A percentile compares a stretch with the other conserved stretches of the same genome.
These are phyloP conservation scores for Fulmarus glacialis DNA, from an alignment of 2,113 vertebrate genomes.

Conservation along the genomic window DNA sequence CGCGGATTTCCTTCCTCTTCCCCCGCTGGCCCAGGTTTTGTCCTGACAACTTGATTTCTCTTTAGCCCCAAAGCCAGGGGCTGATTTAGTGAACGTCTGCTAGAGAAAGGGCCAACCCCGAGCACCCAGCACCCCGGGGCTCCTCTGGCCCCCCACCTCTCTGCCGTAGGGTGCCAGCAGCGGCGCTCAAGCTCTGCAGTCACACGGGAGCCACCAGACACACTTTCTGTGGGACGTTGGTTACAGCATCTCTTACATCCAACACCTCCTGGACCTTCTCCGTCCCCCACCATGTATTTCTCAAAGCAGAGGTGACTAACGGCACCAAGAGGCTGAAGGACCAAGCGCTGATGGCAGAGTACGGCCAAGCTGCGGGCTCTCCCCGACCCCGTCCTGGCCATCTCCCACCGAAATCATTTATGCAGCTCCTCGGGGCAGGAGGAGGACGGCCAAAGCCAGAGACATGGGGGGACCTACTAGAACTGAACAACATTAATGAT, in stretches of 20 bases:
- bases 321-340: background rate
- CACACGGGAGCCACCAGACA: background rate
- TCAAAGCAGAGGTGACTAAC: background rate
- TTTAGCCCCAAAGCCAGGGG: background rate
- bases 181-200: background rate
- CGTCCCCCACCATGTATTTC: accelerated
- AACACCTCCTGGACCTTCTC: background rate
- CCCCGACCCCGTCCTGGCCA: background rate
- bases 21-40: background rate
- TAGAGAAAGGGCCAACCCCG: accelerated
- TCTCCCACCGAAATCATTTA: background rate
- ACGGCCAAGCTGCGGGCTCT: background rate
- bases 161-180: background rate
- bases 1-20: accelerated
- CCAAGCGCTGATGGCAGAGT: accelerated
- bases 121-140: accelerated
- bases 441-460: background rate
- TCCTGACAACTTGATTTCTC: background rate
- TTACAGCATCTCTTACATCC: background rate
- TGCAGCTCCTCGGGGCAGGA: background rate
- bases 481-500: background rate
- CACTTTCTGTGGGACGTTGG: accelerated
- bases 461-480: background rate
- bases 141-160: background rate
- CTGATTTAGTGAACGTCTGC: background rate